A percentile compares a stretch with the other conserved stretches of the same genome.
phyloP scores from a whole-genome alignment of 2,113 vertebrate genomes.

The Ia io region DNA sequence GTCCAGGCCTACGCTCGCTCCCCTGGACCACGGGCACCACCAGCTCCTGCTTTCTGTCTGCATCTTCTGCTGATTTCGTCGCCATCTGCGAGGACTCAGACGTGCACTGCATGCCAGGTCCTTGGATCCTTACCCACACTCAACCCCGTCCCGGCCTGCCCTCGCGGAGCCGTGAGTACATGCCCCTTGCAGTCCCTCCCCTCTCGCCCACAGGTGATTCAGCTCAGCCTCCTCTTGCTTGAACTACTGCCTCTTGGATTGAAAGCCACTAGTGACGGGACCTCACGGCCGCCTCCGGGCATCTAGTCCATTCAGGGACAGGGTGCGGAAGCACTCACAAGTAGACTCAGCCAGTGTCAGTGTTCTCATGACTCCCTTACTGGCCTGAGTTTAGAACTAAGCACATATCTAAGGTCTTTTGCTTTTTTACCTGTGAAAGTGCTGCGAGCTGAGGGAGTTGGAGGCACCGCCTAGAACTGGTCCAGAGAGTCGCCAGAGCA shows the following conservation, averaged over 20 bases:
- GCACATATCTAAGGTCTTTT: neutral
- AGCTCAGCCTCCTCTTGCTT: too few relatives aligned
- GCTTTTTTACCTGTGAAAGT: neutral
- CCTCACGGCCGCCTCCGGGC: neutral
- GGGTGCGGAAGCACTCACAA: neutral
- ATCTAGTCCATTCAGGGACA: neutral
- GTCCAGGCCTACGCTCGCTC: too few relatives aligned
- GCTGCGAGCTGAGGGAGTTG: neutral
- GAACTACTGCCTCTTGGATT: neutral
- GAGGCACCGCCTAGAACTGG: too few relatives aligned
- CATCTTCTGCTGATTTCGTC: rapidly evolving
- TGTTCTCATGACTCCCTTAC: neutral
- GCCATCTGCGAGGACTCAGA: rapidly evolving
- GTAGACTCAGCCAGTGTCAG: neutral
- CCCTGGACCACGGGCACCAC: neutral
- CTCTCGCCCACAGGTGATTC: neutral
- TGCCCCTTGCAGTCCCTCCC: neutral
- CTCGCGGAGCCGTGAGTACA: too few relatives aligned
- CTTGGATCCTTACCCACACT: rapidly evolving
- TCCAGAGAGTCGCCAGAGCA: too few relatives aligned
- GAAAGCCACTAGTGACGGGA: neutral
- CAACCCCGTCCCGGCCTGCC: neutral
- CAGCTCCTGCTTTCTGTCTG: rapidly evolving
- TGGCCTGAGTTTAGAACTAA: neutral
- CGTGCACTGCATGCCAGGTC: rapidly evolving